Evolutionary conservation across 1,140 invertebrate species (phyloP).

Genomic region (Anoplophora glabripennis): DNA sequence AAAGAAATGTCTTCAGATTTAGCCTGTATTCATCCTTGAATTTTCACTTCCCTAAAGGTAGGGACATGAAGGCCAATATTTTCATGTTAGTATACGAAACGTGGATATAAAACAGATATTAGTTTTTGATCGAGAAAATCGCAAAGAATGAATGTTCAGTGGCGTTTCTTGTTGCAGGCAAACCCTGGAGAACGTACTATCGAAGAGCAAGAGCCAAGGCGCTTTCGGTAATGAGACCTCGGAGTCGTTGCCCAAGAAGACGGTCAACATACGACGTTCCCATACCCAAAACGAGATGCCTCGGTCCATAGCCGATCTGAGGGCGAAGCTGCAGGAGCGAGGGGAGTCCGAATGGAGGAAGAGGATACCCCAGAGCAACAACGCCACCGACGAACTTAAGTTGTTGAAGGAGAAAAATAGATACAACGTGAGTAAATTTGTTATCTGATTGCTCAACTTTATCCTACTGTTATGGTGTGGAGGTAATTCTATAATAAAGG

Average conservation of each 20-base stretch:
- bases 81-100: too few relatives aligned
- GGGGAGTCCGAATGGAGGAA: slow-evolving; percentile 85
- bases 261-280: slow-evolving; percentile 31
- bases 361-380: slow-evolving; percentile 65
- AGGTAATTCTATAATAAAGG: too few relatives aligned
- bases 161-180: slow-evolving; percentile 33
- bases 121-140: background rate
- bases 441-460: too few relatives aligned
- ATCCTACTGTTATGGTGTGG: too few relatives aligned
- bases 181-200: slow-evolving; percentile 34
- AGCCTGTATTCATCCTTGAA: too few relatives aligned
- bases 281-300: slow-evolving; percentile 54
- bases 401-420: slow-evolving; percentile 57
- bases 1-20: too few relatives aligned
- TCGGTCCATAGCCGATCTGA: slow-evolving; percentile 66
- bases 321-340: slow-evolving; percentile 80
- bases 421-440: slow-evolving; percentile 60
- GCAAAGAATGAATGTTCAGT: background rate
- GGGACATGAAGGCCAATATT: too few relatives aligned
- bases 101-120: background rate
- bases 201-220: slow-evolving; percentile 42
- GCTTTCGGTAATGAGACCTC: slow-evolving; percentile 30
- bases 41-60: too few relatives aligned
- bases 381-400: slow-evolving; percentile 56
- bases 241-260: slow-evolving; percentile 2